Percentiles rank a stretch among this genome's conserved stretches.
Evolutionary conservation across 2,888 invertebrate species (phyloP).

Genomic region (Aphodius granarius): DNA sequence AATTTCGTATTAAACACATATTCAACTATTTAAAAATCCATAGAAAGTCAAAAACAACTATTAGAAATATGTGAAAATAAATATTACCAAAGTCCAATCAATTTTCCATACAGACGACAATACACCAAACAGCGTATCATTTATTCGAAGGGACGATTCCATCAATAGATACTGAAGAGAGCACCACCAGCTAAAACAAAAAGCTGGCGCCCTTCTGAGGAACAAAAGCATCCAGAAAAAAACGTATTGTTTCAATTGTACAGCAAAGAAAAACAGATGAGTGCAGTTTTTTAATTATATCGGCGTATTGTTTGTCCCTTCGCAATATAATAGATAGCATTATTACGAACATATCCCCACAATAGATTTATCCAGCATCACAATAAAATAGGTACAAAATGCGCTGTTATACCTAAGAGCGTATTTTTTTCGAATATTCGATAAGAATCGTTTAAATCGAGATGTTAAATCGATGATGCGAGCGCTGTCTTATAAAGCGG

Average conservation of each 20-base stretch:
- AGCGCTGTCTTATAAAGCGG: not conserved
- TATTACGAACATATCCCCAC: not conserved
- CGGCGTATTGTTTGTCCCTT: conserved; percentile 39
- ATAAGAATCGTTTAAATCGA: too few species aligned
- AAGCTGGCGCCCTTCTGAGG: conserved; percentile 16
- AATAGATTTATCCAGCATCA: conserved; percentile 21
- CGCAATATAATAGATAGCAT: conserved; percentile 3
- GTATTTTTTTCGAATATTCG: too few species aligned
- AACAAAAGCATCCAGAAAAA: conserved; percentile 40
- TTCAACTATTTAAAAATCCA: too few species aligned
- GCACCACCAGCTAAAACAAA: conserved; percentile 7
- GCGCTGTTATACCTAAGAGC: too few species aligned
- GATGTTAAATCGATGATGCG: not conserved
- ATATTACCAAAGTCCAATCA: too few species aligned
- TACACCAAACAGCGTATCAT: not conserved
- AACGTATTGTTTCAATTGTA: conserved; percentile 45
- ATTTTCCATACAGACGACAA: not conserved
- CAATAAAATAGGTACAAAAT: conserved; percentile 22
- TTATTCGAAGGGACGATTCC: not conserved
- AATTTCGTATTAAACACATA: too few species aligned
- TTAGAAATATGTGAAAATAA: not conserved
- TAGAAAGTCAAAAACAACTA: too few species aligned
- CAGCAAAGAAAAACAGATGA: conserved; percentile 43
- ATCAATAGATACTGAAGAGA: conserved; percentile 6
- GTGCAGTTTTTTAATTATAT: conserved; percentile 45